phyloP scores from a whole-genome alignment of 92 coral and sea anemone species.

The Metridium senile region DNA sequence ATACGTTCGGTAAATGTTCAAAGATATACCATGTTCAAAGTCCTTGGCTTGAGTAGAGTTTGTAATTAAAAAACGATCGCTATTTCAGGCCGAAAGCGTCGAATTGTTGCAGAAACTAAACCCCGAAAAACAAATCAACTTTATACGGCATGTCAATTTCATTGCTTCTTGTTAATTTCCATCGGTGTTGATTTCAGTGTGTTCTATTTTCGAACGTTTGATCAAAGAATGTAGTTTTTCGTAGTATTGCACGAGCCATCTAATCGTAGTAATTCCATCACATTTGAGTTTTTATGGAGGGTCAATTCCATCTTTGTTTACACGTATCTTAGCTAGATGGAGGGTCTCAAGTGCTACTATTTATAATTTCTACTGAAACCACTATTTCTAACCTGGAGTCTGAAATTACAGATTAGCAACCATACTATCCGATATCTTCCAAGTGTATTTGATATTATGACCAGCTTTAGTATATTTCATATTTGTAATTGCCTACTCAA shows the following conservation, averaged over 20 bases:
- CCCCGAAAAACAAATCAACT: slow-evolving; percentile 4
- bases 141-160: slow-evolving; percentile 15
- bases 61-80: slow-evolving; percentile 19
- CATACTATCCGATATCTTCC: too few species aligned
- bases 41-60: slow-evolving; percentile 10
- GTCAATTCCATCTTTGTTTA: slow-evolving; percentile 14
- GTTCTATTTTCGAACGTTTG: neutral
- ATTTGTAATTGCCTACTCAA: slow-evolving; percentile 15
- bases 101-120: neutral
- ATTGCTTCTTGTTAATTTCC: slow-evolving; percentile 2
- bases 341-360: slow-evolving; percentile 9
- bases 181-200: slow-evolving; percentile 19
- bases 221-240: neutral
- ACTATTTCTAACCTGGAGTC: neutral
- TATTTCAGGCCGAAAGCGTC: slow-evolving; percentile 1
- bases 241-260: too few species aligned
- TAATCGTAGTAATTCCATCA: slow-evolving; percentile 1
- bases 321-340: neutral
- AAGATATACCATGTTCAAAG: slow-evolving; percentile 7
- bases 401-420: neutral
- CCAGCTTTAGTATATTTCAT: slow-evolving; percentile 15
- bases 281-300: slow-evolving; percentile 9
- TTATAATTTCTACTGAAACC: neutral
- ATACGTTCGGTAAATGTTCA: slow-evolving; percentile 32
- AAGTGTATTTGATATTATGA: slow-evolving; percentile 5